These are phyloP conservation scores for Copidosoma floridanum DNA, from an alignment of 1,140 invertebrate species.

Conservation along the genomic window DNA sequence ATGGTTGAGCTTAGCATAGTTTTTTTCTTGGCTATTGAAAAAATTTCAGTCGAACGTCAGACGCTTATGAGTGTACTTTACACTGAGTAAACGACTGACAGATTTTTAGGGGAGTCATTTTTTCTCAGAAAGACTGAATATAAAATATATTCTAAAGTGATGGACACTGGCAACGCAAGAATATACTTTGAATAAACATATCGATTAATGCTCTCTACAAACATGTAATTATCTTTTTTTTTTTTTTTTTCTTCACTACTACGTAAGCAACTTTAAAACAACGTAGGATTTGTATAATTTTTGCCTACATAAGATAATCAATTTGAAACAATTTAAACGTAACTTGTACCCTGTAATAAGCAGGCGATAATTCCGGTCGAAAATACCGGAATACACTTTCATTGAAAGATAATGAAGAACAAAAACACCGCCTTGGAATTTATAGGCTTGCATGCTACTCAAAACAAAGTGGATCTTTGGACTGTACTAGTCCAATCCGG, in stretches of 20 bases:
- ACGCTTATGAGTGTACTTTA: not conserved
- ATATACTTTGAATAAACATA: constrained; percentile 18
- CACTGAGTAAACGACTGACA: too few species aligned
- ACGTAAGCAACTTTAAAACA: constrained; percentile 21
- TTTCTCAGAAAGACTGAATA: constrained; percentile 1
- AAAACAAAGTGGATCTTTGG: constrained; percentile 43
- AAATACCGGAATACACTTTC: constrained; percentile 14
- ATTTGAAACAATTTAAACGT: constrained; percentile 44
- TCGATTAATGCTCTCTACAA: constrained; percentile 13
- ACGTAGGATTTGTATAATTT: constrained; percentile 12
- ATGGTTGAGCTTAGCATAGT: constrained; percentile 3
- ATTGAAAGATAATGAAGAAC: constrained; percentile 15
- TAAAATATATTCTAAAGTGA: not conserved
- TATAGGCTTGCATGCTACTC: constrained; percentile 47
- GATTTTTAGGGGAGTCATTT: too few species aligned
- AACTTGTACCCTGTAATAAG: constrained; percentile 48
- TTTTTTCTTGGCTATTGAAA: not conserved
- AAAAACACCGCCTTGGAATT: constrained; percentile 27
- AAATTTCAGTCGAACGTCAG: not conserved
- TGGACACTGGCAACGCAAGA: constrained; percentile 11
- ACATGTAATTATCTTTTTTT: constrained; percentile 22
- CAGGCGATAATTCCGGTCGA: constrained; percentile 16
- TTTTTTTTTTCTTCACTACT: not conserved
- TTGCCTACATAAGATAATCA: constrained; percentile 26
- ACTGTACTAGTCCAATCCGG: constrained; percentile 38